These are phyloP conservation scores for Sciurus carolinensis DNA, from an alignment of 2,797 vertebrate genomes.

Conservation along the genomic window DNA sequence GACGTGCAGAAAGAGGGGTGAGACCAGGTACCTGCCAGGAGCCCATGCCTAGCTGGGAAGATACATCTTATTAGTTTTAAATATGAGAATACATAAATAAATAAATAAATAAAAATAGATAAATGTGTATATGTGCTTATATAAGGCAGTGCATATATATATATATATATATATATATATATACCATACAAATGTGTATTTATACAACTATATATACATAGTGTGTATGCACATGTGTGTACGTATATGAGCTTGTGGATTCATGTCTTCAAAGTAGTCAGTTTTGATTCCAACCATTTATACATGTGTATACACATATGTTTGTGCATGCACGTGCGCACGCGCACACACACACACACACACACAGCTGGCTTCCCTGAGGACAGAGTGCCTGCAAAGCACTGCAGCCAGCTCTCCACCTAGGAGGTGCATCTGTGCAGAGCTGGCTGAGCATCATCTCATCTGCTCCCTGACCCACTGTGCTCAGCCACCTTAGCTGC, in stretches of 20 bases:
- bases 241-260: background rate
- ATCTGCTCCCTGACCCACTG: no score
- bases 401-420: no score
- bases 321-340: background rate
- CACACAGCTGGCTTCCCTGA: background rate
- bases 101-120: background rate
- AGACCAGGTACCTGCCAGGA: background rate
- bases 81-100: background rate
- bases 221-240: no score
- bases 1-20: background rate
- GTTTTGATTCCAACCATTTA: background rate
- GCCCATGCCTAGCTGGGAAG: background rate
- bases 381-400: background rate
- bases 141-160: background rate
- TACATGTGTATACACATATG: background rate
- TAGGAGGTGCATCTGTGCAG: fast-evolving
- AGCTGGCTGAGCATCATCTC: background rate
- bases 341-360: background rate
- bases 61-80: constrained; percentile 26
- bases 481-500: background rate
- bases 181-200: background rate
- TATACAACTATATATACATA: background rate
- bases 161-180: background rate
- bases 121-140: background rate
- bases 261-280: background rate